Evolutionary conservation across 2,797 vertebrate species (phyloP).

Genomic region (Hozukius guyotensis): DNA sequence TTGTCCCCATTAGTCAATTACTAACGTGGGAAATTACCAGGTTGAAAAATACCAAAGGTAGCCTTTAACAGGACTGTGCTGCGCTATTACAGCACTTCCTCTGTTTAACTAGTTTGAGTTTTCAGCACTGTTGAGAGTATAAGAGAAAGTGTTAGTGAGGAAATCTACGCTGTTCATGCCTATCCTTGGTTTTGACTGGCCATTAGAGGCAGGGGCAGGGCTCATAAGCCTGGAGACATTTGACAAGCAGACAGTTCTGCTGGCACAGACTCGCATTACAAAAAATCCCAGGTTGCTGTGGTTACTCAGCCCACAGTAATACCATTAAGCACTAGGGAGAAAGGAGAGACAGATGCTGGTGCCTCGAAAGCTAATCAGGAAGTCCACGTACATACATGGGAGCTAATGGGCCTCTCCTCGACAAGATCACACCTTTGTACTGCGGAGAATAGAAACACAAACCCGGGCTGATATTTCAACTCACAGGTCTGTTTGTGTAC

Average conservation of each 20-base stretch:
- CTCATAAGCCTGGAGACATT: conserved; percentile 27
- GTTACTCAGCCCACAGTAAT: conserved; percentile 34
- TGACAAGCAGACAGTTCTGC: conserved; percentile 37
- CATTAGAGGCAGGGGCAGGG: background rate
- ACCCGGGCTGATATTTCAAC: conserved; percentile 39
- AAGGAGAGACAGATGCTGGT: conserved; percentile 30
- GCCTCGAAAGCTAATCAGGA: conserved; percentile 41
- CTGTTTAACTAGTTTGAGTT: background rate
- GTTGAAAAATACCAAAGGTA: too few relatives aligned
- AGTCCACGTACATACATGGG: conserved; percentile 4
- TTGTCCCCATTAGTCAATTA: too few relatives aligned
- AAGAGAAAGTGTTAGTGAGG: background rate
- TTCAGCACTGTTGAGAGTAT: background rate
- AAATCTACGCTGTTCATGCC: background rate
- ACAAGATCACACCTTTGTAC: conserved; percentile 20
- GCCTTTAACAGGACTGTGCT: background rate
- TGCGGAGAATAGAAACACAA: conserved; percentile 16
- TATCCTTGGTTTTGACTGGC: background rate
- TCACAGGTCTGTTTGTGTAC: conserved; percentile 31
- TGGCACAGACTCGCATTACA: conserved; percentile 22
- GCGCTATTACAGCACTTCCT: background rate
- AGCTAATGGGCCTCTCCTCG: conserved; percentile 42
- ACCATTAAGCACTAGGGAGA: conserved; percentile 33
- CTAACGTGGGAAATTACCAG: too few relatives aligned
- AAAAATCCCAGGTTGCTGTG: conserved; percentile 46